These are phyloP conservation scores for Xyliphius kryptos DNA, from an alignment of 2,113 vertebrate species.

Conservation along the genomic window DNA sequence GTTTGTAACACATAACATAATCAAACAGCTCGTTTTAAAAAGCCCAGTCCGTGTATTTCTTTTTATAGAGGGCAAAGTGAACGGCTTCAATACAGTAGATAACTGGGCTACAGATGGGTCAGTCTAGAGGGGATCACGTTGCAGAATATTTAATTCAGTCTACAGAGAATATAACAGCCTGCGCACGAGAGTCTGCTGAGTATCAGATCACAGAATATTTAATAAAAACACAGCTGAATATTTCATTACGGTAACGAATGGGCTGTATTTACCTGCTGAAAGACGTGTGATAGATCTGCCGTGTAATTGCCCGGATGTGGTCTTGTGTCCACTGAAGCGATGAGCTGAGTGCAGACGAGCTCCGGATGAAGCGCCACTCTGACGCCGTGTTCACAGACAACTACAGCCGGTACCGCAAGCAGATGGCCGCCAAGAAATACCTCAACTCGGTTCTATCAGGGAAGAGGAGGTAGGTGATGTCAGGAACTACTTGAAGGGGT, in stretches of 20 bases:
- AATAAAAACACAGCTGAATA: neutral
- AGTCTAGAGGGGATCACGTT: too few relatives aligned
- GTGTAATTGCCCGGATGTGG: neutral
- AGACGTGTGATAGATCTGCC: neutral
- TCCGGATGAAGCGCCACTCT: constrained; percentile 73
- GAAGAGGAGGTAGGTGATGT: constrained; percentile 80
- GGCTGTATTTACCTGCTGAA: neutral
- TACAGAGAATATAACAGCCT: neutral
- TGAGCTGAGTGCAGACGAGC: constrained; percentile 54
- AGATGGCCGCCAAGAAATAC: constrained; percentile 83
- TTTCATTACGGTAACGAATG: neutral
- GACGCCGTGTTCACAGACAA: constrained; percentile 82
- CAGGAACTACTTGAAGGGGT: too few relatives aligned
- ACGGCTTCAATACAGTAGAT: too few relatives aligned
- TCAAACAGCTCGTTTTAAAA: too few relatives aligned
- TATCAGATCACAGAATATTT: neutral
- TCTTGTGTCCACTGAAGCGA: constrained; percentile 39
- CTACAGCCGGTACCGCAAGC: constrained; percentile 77
- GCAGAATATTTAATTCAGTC: constrained; percentile 1
- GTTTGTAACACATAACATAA: too few relatives aligned
- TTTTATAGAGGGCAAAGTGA: too few relatives aligned
- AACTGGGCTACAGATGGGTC: too few relatives aligned
- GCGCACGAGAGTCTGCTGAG: neutral
- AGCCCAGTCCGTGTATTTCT: too few relatives aligned
- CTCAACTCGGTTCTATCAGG: constrained; percentile 73